These are phyloP conservation scores for Pygocentrus nattereri DNA, from an alignment of 2,797 vertebrate genomes.

Conservation along the genomic window DNA sequence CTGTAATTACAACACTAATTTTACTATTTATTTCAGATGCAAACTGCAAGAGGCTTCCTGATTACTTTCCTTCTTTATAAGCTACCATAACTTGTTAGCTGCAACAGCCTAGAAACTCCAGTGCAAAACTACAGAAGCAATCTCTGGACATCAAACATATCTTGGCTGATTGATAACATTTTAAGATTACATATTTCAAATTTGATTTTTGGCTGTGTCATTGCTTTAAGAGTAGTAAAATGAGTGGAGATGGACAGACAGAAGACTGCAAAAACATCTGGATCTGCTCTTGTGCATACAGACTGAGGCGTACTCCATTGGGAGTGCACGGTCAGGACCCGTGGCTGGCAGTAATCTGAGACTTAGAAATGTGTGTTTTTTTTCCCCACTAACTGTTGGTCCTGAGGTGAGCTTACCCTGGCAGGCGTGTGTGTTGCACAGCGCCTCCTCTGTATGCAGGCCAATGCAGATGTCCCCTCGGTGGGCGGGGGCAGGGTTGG, in stretches of 20 bases:
- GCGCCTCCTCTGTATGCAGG: conserved; percentile 96
- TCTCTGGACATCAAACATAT: background rate
- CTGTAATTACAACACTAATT: no score
- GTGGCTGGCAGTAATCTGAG: no score
- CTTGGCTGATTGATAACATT: background rate
- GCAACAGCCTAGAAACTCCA: background rate
- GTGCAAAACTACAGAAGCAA: background rate
- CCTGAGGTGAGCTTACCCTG: conserved; percentile 82
- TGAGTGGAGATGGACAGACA: conserved; percentile 18
- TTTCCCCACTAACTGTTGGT: conserved; percentile 4
- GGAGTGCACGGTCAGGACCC: conserved; percentile 14
- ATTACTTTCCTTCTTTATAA: no score
- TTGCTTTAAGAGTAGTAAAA: conserved; percentile 15
- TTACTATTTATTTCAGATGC: no score
- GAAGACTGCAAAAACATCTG: background rate
- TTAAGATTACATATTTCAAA: background rate
- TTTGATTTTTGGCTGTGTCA: background rate
- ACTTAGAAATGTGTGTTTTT: background rate
- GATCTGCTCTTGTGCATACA: conserved; percentile 51
- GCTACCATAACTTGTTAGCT: no score
- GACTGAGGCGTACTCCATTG: conserved; percentile 26
- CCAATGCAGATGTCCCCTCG: conserved; percentile 97
- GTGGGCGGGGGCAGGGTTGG: conserved; percentile 83
- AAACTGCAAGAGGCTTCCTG: no score
- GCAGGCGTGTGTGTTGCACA: conserved; percentile 94